Conservation (phyloP, 2,888 invertebrate species). For the Sinohyriopsis cumingii region DNA sequence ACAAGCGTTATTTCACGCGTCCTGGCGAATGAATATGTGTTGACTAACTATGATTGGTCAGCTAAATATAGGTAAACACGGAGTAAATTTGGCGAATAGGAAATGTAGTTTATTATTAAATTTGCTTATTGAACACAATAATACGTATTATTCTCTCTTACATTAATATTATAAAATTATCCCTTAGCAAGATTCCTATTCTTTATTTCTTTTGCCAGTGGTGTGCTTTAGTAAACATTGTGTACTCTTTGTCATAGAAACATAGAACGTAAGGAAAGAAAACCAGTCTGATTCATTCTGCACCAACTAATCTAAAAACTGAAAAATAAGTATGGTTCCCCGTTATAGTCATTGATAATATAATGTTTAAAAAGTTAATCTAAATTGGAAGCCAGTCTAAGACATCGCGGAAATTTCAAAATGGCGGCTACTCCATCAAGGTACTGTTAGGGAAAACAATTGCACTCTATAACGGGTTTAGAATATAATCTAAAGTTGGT, state of each 20-base stretch:
- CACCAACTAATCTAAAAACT: too few species aligned
- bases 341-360: too few species aligned
- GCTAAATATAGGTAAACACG: conserved; percentile 43
- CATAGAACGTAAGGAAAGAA: too few species aligned
- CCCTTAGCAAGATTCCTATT: background rate
- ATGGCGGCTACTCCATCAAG: conserved; percentile 50
- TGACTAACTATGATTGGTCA: conserved; percentile 25
- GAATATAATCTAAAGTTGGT: too few species aligned
- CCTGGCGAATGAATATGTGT: conserved; percentile 26
- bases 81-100: conserved; percentile 1
- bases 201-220: too few species aligned
- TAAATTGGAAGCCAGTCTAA: background rate
- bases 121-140: conserved; percentile 1
- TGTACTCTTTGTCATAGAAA: too few species aligned
- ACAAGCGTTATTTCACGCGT: too few species aligned
- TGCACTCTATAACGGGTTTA: too few species aligned
- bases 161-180: background rate
- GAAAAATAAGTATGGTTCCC: too few species aligned
- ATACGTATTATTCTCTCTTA: background rate
- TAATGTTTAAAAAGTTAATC: too few species aligned
- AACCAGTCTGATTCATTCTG: too few species aligned
- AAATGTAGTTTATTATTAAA: background rate
- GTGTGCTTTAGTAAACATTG: too few species aligned
- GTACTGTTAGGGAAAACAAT: background rate
- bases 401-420: conserved; percentile 49